Evolutionary conservation across 1,140 invertebrate genomes (phyloP).

Genomic region (Wasmannia auropunctata): DNA sequence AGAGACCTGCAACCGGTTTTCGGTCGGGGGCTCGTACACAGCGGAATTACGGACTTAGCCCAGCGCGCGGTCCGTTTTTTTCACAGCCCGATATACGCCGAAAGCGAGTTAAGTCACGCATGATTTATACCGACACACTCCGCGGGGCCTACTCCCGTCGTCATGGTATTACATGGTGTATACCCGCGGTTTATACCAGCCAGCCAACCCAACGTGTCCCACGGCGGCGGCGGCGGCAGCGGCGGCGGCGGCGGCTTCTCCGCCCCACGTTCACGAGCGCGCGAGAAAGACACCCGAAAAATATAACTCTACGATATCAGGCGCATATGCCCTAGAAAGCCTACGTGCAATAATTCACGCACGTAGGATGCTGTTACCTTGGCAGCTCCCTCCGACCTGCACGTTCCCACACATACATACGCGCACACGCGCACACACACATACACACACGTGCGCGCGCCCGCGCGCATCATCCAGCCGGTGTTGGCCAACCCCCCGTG

Average conservation of each 20-base stretch:
- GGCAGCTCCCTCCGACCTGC: slow-evolving; percentile 23
- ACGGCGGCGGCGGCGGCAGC: no score
- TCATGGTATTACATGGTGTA: slow-evolving; percentile 41
- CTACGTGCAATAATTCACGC: slow-evolving; percentile 75
- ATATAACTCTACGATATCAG: slow-evolving; percentile 69
- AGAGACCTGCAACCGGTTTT: slow-evolving; percentile 49
- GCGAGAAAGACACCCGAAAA: slow-evolving; percentile 66
- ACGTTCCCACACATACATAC: neutral
- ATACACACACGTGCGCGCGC: neutral
- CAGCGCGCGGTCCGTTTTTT: slow-evolving; percentile 16
- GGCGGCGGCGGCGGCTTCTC: slow-evolving; percentile 38
- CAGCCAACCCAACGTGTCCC: slow-evolving; percentile 37
- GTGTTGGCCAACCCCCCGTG: neutral
- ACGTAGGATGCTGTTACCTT: slow-evolving; percentile 75
- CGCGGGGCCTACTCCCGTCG: slow-evolving; percentile 22
- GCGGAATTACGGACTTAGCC: slow-evolving; percentile 38
- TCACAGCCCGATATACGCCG: slow-evolving; percentile 13
- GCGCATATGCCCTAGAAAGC: slow-evolving; percentile 72
- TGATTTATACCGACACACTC: slow-evolving; percentile 65
- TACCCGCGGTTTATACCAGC: slow-evolving; percentile 40
- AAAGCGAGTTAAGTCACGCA: slow-evolving; percentile 64
- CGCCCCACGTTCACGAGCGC: slow-evolving; percentile 41
- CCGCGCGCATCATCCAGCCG: neutral
- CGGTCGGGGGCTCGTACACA: slow-evolving; percentile 15
- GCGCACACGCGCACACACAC: neutral